A percentile compares a stretch with the other conserved stretches of the same genome.
These are phyloP conservation scores for Climacteris rufus DNA, from an alignment of 2,113 vertebrate species.

Conservation along the genomic window DNA sequence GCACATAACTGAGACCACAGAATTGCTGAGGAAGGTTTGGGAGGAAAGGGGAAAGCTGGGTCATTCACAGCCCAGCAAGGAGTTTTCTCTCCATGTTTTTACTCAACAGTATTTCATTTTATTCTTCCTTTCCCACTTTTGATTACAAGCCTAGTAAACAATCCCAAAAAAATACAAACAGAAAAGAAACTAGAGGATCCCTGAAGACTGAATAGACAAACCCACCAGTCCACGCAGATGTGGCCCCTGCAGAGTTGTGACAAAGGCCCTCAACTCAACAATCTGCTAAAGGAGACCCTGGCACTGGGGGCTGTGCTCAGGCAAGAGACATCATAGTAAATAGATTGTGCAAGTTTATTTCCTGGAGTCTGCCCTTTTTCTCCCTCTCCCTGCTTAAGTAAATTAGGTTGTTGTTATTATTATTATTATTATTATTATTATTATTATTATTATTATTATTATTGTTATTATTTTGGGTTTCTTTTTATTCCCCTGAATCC, in stretches of 20 bases:
- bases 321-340: not conserved
- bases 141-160: not conserved
- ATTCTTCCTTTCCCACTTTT: not conserved
- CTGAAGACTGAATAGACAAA: not conserved
- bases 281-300: not conserved
- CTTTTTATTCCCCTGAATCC: not conserved
- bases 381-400: not conserved
- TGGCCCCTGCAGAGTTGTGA: not conserved
- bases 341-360: not conserved
- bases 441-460: not conserved
- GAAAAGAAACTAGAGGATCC: not conserved
- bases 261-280: not conserved
- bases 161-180: not conserved
- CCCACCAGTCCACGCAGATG: fast-evolving
- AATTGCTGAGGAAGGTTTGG: not conserved
- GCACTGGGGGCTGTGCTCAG: not conserved
- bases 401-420: not conserved
- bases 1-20: not conserved
- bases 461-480: not conserved
- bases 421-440: not conserved
- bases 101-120: not conserved
- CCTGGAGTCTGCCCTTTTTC: not conserved
- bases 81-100: not conserved
- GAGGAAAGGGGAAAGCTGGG: not conserved
- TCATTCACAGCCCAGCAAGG: not conserved